Evolutionary conservation across 2,113 vertebrate genomes (phyloP), one percentile per base, ranked within the genome.

Genomic region (Bos javanicus): DNA sequence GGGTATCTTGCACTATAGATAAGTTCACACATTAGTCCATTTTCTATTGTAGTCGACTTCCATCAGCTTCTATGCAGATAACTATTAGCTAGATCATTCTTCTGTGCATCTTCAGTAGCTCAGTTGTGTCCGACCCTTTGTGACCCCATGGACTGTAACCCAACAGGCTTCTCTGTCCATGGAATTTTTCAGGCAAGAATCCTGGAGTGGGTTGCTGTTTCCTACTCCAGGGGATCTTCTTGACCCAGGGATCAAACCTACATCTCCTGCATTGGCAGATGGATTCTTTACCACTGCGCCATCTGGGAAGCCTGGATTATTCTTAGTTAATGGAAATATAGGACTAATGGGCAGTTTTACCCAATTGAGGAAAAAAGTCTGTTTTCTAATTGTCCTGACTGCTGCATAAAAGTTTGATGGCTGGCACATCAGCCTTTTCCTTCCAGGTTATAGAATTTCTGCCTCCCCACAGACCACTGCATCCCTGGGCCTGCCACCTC

Each of bases 11-110:
- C 50, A 3, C 3, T 26, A 1, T 15, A 3, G 94, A 26, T 6
- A 33, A 11, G 15, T 46, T 46, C 60, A 57, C 28, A 48, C 15
- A 1, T 25, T 26, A 7, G 60, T 16, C 46, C 10, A 2, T 57
- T 71, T 52, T 50, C 5, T 46, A 0, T n/a, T 14, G 56, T 16
- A 12, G 48, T 74, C 21, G 1, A 7, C 62, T 50, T 85, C 14
- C 1, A 0, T 13, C 85, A 84, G 0, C 33, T 46, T 64, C 13
- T 10, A 1, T 14, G 13, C 11, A 2, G 2, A 6, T 33, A 26
- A 15, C 21, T 16, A 0, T 48, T 59, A 19, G 33, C 36, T 16
- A 6, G 17, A 59, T 39, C 1, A 6, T 71, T 36, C 67, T 71
- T 39, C 19, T 0, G 2, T 71, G 67, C n/a, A 23, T 71, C 10